Evolutionary conservation across 2,113 vertebrate genomes (phyloP).

Genomic region (Anguilla japonica): DNA sequence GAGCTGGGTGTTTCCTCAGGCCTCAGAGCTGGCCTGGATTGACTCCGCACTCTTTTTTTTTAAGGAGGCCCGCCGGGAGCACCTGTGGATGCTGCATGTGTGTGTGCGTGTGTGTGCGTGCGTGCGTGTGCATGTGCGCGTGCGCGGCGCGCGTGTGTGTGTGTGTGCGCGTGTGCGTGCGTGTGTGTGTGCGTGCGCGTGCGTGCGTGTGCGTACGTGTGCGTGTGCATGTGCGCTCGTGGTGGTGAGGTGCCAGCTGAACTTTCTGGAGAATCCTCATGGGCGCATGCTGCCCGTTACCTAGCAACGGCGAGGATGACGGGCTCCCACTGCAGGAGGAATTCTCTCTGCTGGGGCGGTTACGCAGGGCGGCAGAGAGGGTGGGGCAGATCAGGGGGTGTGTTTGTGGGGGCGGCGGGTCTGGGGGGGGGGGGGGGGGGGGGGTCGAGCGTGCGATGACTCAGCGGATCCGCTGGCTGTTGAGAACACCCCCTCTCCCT

Average conservation of each 20-base stretch:
- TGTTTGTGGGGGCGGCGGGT: constrained; percentile 1
- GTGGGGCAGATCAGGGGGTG: constrained; percentile 5
- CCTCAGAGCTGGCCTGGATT: no score
- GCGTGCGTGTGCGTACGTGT: no score
- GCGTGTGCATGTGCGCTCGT: constrained; percentile 28
- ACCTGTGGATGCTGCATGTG: constrained; percentile 47
- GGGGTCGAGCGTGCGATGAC: constrained; percentile 19
- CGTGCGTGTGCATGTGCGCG: no score
- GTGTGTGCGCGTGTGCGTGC: no score
- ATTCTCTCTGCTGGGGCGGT: constrained; percentile 49
- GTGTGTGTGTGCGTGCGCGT: no score
- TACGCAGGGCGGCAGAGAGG: constrained; percentile 22
- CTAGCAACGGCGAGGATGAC: constrained; percentile 54
- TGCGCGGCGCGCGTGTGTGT: no score
- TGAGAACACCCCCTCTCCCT: background rate
- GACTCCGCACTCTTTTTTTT: no score
- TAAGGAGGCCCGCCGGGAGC: constrained; percentile 48
- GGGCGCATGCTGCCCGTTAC: constrained; percentile 63
- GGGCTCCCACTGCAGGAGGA: constrained; percentile 45
- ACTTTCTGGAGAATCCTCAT: constrained; percentile 51
- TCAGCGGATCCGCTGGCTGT: constrained; percentile 22
- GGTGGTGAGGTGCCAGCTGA: constrained; percentile 46
- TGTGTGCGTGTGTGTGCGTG: no score
- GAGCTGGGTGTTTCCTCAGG: no score
- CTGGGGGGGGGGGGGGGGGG: background rate